Percentiles rank a stretch among this genome's conserved stretches.
Evolutionary conservation across 2,797 vertebrate species (phyloP).

Genomic region (Dendrocincla fuliginosa): DNA sequence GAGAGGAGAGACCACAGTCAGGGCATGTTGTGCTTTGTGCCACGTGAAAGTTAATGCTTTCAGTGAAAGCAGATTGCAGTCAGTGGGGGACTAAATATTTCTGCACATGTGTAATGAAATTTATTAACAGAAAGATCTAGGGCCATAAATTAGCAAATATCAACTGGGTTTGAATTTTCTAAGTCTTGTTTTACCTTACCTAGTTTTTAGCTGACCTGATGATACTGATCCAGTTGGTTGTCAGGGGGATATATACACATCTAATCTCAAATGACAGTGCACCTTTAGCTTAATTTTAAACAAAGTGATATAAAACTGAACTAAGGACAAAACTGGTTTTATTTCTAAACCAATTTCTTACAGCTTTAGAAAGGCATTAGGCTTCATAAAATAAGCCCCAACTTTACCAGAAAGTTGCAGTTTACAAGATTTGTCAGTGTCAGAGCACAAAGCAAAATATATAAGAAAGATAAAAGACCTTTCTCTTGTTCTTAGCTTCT

Average conservation of each 20-base stretch:
- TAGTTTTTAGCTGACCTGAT: neutral
- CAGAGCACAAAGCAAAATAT: neutral
- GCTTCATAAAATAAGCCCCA: neutral
- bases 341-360: neutral
- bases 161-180: neutral
- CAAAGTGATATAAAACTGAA: neutral
- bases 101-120: neutral
- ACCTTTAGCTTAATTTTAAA: neutral
- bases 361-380: neutral
- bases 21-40: fast-evolving
- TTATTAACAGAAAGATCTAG: neutral
- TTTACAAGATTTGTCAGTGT: neutral
- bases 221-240: neutral
- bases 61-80: neutral
- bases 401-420: neutral
- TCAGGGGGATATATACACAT: neutral
- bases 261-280: neutral
- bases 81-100: neutral
- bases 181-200: neutral
- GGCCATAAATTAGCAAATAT: neutral
- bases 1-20: neutral
- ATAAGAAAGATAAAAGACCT: neutral
- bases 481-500: neutral
- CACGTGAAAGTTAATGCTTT: neutral
- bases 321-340: neutral